These are phyloP conservation scores for Proales similis DNA, from an alignment of 1,140 invertebrate species.

Conservation along the genomic window DNA sequence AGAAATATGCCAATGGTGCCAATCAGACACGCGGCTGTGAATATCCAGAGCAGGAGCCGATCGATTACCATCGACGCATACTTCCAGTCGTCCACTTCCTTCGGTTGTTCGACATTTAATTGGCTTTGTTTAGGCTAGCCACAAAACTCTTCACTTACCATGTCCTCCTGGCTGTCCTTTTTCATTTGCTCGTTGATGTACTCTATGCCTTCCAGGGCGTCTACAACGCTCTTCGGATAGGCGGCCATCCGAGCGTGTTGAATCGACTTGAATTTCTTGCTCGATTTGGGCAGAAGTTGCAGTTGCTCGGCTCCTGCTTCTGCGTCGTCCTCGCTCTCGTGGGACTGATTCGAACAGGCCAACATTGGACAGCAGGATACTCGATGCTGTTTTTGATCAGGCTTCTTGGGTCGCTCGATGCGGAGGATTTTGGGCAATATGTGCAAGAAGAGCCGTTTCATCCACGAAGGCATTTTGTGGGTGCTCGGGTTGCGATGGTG, in stretches of 20 bases:
- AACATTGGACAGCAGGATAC: no score
- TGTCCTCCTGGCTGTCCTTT: conserved; percentile 33
- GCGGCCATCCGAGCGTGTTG: neutral
- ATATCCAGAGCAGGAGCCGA: conserved; percentile 91
- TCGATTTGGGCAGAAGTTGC: no score
- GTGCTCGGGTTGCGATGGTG: conserved; percentile 93
- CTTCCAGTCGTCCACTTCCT: conserved; percentile 74
- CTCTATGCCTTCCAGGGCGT: conserved; percentile 24
- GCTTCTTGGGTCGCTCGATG: conserved; percentile 41
- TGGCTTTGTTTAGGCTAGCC: neutral
- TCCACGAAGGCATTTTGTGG: conserved; percentile 91
- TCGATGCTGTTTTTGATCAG: no score
- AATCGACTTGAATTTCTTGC: no score
- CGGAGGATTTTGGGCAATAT: conserved; percentile 66
- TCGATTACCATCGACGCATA: conserved; percentile 99
- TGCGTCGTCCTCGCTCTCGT: no score
- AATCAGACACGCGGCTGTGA: conserved; percentile 82
- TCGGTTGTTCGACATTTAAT: no score
- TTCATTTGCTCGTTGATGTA: conserved; percentile 35
- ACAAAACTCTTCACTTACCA: neutral
- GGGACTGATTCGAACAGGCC: no score
- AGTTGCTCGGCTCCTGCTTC: no score
- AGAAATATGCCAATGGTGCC: conserved; percentile 73
- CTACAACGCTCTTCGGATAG: conserved; percentile 30
- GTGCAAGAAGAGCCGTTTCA: conserved; percentile 80